Evolutionary conservation across 1,140 invertebrate genomes (phyloP), one percentile per base, ranked within the genome.

Genomic region (Aphaenogaster floridana): DNA sequence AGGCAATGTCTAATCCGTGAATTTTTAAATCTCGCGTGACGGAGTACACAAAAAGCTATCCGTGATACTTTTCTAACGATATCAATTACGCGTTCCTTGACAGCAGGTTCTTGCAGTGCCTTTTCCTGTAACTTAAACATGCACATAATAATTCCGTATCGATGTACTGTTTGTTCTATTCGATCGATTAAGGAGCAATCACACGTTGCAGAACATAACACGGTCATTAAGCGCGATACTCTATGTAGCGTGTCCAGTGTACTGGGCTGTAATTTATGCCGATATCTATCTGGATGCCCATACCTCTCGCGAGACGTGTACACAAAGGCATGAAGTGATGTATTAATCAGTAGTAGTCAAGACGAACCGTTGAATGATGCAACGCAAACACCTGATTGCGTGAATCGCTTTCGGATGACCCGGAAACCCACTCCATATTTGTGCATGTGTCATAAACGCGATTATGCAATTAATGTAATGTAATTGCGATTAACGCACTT

Each of bases 351-450:
- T 36, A 39, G 42, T 72, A 59, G 42, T 36, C 52, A 48, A 76
- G 54, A 83, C 52, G 66, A 61, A 42, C 50, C 63, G 54, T 86
- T 54, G 77, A 71, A 88, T 94, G 93, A 94, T 92, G 93, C 89
- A 94, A 94, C 87, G 74, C 39, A 90, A 93, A 93, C 92, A 93
- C 88, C 91, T 91, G 93, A 94, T 94, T 94, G 91, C 93, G 88
- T 68, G 86, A 66, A 86, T 81, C 64, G 57, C 3, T 87, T 77
- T 71, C 50, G 69, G 64, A 72, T 64, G 78, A 64, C 36, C 59
- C 83, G 72, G 59, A 78, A 78, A 83, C 42, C 45, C 61, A 8
- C 42, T 78, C 11, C 17, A 34, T 48, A n/a, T 39, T 36, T 34
- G 36, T 7, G 3, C 48, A 15, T 50, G 42, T 78, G 15, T 54